phyloP scores from a whole-genome alignment of 2,888 invertebrate genomes.

The Ophion ventricosus region DNA sequence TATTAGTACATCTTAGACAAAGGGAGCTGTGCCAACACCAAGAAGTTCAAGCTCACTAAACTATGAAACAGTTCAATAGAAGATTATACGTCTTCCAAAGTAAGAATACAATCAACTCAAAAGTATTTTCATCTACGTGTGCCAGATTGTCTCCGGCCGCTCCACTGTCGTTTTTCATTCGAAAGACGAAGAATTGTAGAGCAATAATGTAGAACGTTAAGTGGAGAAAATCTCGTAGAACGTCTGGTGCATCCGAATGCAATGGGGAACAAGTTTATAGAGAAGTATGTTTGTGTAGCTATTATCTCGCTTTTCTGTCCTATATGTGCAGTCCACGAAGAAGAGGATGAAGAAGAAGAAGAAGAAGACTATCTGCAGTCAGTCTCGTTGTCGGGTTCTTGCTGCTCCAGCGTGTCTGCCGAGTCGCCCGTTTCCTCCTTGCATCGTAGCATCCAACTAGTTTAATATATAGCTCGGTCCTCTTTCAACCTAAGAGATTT shows the following conservation, averaged over 20 bases:
- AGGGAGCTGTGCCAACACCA: no score
- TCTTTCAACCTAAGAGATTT: constrained; percentile 32
- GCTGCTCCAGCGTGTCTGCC: constrained; percentile 31
- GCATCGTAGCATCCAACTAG: constrained; percentile 42
- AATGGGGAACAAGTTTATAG: constrained; percentile 41
- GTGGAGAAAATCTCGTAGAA: constrained; percentile 30
- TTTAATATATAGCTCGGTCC: constrained; percentile 34
- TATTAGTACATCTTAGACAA: no score
- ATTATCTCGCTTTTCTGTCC: constrained; percentile 41
- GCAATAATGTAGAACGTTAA: constrained; percentile 50
- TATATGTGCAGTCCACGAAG: constrained; percentile 5
- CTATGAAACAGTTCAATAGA: no score
- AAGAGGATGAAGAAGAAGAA: constrained; percentile 20
- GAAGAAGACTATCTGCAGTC: constrained; percentile 18
- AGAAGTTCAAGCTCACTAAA: no score
- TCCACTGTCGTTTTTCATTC: background rate
- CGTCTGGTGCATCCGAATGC: background rate
- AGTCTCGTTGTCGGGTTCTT: constrained; percentile 42
- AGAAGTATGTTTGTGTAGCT: constrained; percentile 47
- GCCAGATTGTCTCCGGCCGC: constrained; percentile 5
- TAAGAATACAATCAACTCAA: no score
- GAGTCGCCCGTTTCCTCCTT: constrained; percentile 30
- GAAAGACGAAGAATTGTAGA: constrained; percentile 22
- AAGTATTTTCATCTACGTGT: background rate
- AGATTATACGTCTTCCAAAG: no score